phyloP scores from a whole-genome alignment of 2,888 invertebrate genomes.

The Zhuqinia jingwanae region DNA sequence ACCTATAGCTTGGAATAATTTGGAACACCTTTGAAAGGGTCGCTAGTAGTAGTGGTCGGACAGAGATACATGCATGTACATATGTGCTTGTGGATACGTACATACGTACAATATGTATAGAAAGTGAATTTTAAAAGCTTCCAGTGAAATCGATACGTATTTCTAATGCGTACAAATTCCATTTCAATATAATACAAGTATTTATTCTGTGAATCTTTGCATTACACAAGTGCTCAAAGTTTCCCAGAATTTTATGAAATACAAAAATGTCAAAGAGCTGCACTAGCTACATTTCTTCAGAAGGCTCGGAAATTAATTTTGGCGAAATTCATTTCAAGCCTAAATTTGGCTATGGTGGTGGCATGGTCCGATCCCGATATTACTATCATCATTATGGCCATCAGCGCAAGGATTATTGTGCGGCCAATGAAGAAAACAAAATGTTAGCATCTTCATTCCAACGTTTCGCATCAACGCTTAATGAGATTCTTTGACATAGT shows the following conservation, averaged over 20 bases:
- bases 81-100: too few relatives aligned
- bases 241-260: too few relatives aligned
- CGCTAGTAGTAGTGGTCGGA: too few relatives aligned
- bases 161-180: too few relatives aligned
- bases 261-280: background rate
- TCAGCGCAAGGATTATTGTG: background rate
- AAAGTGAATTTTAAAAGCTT: too few relatives aligned
- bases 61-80: too few relatives aligned
- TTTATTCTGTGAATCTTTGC: too few relatives aligned
- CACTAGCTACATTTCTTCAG: background rate
- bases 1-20: background rate
- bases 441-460: constrained; percentile 57
- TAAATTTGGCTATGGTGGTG: background rate
- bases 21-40: background rate
- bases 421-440: constrained; percentile 10
- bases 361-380: background rate
- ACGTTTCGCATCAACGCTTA: constrained; percentile 57
- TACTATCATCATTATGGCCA: background rate
- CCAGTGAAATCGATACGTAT: too few relatives aligned
- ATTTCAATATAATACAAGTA: too few relatives aligned
- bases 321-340: background rate
- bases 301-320: background rate
- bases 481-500: constrained; percentile 68
- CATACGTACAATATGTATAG: too few relatives aligned
- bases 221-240: too few relatives aligned